Base-by-base conservation (phyloP, 2,797 vertebrate species). In the Chrosomus eos region DNA sequence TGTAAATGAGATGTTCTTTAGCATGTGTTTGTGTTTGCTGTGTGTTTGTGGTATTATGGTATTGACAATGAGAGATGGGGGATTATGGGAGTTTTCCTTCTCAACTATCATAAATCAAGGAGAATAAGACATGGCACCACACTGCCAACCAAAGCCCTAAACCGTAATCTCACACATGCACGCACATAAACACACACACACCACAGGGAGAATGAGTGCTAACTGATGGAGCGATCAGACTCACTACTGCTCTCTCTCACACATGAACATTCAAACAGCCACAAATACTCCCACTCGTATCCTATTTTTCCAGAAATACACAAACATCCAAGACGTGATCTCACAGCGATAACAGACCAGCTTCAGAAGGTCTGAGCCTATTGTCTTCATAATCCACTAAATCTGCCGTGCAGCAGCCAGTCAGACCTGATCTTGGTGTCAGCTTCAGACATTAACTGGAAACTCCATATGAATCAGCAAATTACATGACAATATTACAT, bases 91-190 rank as follows among this genome's bases (percentile, higher is more conserved):
- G 66, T 87, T 82, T 83, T 89, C 79, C 73, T 86, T 75, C 68
- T 64, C 79, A 81, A 85, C 33, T 53, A n/a, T 87, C 83, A 86
- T 84, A 85, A 84, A 87, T 87, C 86, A 87, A 62, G 45, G 72
- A 89, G 85, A 89, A 90, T 88, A 85, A 85, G 81, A 90, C 87
- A 86, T 48, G 84, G 84, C 21, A 55, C 66, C 77, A 74, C 36
- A 55, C 55, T 85, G 86, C 82, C 58, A 85, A 85, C 82, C 85
- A 81, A 79, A 88, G 79, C 86, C 70, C 75, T 83, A 75, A 84
- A 80, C 84, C 26, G 66, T 81, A 84, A 84, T 89, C 86, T 84
- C 67, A 60, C 60, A 67, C n/a, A 80, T 51, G 66, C 75, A 87
- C 82, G 11, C 72, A 82, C 71, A 77, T 28, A 45, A 16, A 77